Base-by-base conservation (phyloP, 2,888 invertebrate genomes). In the Charanyca ferruginea region DNA sequence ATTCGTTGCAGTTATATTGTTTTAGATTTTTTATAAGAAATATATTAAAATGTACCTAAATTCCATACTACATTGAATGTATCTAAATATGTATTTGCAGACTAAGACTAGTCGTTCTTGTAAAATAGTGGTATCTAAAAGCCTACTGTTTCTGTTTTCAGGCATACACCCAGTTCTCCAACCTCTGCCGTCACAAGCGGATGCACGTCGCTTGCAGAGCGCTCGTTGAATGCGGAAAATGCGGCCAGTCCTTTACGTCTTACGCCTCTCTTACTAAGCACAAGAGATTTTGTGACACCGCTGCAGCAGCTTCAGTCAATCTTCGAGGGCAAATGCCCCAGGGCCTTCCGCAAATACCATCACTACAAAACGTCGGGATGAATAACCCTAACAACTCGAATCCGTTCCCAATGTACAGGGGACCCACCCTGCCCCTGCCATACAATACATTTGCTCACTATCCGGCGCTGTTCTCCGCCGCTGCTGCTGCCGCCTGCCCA, bases 161-260 rank as follows among this genome's bases (percentile, higher is more conserved):
- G 97, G 98, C 99, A 11, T 99, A 99, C 96, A 99, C 99, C 3
- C 99, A 99, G 95, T 99, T 99, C 94, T 99, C 99, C 44, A 99
- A 99, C 93, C 96, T 99, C 87, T 99, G 99, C 90, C 98, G 99
- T n/a, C 99, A 99, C 96, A 99, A 99, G 90, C 98, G 99, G 66
- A 99, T 99, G 99, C 99, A 99, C 96, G 97, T 98, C 61, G 98
- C 98, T 89, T 99, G 99, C 92, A 98, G 99, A 85, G 98, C 98
- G 93, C 97, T 98, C 89, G 98, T 98, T 88, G 99, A 98, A 96
- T 99, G 99, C 94, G 97, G 96, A 86, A 99, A 99, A 96, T 99
- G 99, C 90, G 97, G 98, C 28, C 98, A 99, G 89, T 97, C 98
- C 38, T 99, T 99, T 94, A 98, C 97, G 66, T 99, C 99, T 0